Percentiles rank a stretch among this genome's conserved stretches.
These are phyloP conservation scores for Hydrotaea cyrtoneurina DNA, from an alignment of 2,888 invertebrate genomes.

Conservation along the genomic window DNA sequence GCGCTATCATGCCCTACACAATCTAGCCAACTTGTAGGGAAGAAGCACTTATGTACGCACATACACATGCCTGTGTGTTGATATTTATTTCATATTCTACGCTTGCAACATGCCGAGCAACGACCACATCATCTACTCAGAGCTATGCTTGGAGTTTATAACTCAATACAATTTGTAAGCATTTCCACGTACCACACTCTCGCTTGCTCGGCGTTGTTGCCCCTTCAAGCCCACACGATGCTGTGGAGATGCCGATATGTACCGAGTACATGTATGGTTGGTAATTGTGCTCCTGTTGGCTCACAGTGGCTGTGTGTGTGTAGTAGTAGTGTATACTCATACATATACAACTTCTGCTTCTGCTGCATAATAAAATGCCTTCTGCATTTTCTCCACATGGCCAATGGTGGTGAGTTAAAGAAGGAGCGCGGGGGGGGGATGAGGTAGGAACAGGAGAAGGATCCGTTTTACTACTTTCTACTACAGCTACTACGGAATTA, in stretches of 20 bases:
- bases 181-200: slow-evolving; percentile 28
- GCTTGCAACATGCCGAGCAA: neutral
- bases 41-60: no score
- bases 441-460: neutral
- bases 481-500: neutral
- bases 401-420: neutral
- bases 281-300: slow-evolving; percentile 15
- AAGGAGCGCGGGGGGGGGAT: neutral
- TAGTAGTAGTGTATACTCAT: neutral
- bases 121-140: neutral
- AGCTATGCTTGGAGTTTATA: slow-evolving; percentile 39
- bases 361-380: neutral
- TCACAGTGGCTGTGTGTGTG: neutral
- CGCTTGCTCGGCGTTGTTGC: neutral
- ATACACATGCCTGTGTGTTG: neutral
- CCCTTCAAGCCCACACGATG: neutral
- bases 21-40: neutral
- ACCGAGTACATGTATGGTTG: neutral
- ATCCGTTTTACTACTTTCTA: slow-evolving; percentile 25
- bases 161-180: slow-evolving; percentile 31
- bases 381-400: slow-evolving; percentile 4
- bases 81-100: slow-evolving; percentile 1
- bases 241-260: neutral
- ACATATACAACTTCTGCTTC: neutral
- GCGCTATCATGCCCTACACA: neutral